Base-by-base conservation (phyloP, 2,113 vertebrate genomes). In the Formicarius rufipectus region DNA sequence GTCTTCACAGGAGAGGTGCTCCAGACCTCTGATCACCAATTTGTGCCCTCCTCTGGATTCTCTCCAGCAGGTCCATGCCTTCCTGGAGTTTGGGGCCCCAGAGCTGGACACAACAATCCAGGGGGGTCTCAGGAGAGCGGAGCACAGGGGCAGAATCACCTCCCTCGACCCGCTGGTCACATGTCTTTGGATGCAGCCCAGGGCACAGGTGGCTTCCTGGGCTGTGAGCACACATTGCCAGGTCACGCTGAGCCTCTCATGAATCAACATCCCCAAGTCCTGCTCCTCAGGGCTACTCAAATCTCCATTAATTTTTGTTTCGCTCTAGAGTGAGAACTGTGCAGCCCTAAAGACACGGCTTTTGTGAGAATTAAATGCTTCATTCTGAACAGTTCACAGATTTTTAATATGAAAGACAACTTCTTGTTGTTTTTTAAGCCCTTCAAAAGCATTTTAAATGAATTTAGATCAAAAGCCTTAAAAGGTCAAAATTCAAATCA, bases 401-500 rank as follows among this genome's bases (percentile, higher is more conserved):
- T 53, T 89, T 86, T 90, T 75, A 60, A 89, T 89, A 89, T 17
- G 31, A 87, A 95, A 78, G 76, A 27, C 49, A 59, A 69, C 30
- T 83, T 89, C 84, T 84, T 73, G 37, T 71, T 94, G 89, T 88
- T 71, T 84, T 69, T 81, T 74, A 88, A 47, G 68, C 18, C 40
- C 28, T 86, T 89, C 47, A 52, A 68, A 95, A 86, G 25, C 28
- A 77, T 60, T 49, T 92, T 86, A 89, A 94, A 92, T 45, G 28
- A 56, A 93, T 95, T 90, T 81, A 88, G 55, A 94, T 55, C 33
- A 90, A 56, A 94, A 78, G 82, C 53, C 25, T 89, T 56, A 60
- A 92, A 94, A 96, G 85, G 68, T 92, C 68, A 90, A 90, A 88
- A 94, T 71, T 92, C 31, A 90, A 84, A 27, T 55, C 21, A 79